These are phyloP conservation scores for Ariopsis seemanni DNA, from an alignment of 2,113 vertebrate genomes.

Conservation along the genomic window DNA sequence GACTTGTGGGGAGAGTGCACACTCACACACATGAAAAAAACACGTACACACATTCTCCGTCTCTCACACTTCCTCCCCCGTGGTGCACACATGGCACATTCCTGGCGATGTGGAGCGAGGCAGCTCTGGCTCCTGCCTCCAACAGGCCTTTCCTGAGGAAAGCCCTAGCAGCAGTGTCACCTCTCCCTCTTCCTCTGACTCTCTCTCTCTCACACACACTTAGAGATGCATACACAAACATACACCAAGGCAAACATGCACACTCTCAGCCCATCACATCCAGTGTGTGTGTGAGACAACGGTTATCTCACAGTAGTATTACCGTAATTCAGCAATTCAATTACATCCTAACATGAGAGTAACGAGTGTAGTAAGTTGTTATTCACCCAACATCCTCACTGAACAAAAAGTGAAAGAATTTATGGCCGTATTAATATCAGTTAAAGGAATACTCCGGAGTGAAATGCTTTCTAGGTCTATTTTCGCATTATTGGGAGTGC, in stretches of 20 bases:
- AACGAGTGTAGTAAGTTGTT: background rate
- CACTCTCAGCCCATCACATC: background rate
- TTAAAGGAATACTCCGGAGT: background rate
- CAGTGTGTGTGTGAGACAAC: background rate
- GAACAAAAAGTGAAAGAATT: background rate
- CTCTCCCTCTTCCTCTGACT: slow-evolving; percentile 51
- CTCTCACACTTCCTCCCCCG: slow-evolving; percentile 48
- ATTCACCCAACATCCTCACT: background rate
- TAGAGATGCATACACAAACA: slow-evolving; percentile 18
- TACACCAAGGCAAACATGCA: background rate
- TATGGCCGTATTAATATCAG: background rate
- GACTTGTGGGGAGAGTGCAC: slow-evolving; percentile 16
- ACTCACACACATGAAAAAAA: background rate
- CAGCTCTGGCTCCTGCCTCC: slow-evolving; percentile 45
- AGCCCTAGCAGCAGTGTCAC: slow-evolving; percentile 56
- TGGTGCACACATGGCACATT: slow-evolving; percentile 54
- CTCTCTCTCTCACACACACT: slow-evolving; percentile 29
- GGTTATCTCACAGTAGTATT: background rate
- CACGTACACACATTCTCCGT: slow-evolving; percentile 42
- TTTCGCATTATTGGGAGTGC: too few relatives aligned
- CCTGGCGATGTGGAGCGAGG: slow-evolving; percentile 44
- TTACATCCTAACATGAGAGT: background rate
- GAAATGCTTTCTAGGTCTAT: too few relatives aligned
- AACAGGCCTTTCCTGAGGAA: slow-evolving; percentile 60
- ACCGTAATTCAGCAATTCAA: background rate